Evolutionary conservation across 2,888 invertebrate species (phyloP).

Genomic region (Bombylius discolor): DNA sequence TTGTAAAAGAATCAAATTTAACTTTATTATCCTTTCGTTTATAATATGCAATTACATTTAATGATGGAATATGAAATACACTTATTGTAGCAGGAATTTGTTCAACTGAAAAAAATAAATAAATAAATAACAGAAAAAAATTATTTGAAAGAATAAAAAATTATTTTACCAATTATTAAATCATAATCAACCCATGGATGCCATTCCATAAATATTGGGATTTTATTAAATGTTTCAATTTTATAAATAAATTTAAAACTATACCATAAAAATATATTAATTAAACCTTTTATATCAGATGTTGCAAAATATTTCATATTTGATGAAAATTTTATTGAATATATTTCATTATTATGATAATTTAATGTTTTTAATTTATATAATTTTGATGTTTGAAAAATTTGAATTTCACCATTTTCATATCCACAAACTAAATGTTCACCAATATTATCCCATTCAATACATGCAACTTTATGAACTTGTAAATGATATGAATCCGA

Average conservation of each 20-base stretch:
- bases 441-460: slow-evolving; percentile 26
- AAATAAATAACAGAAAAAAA: slow-evolving; percentile 16
- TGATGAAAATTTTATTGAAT: slow-evolving; percentile 26
- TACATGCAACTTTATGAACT: slow-evolving; percentile 15
- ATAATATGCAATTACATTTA: slow-evolving; percentile 28
- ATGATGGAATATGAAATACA: slow-evolving; percentile 25
- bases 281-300: slow-evolving; percentile 24
- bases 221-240: slow-evolving; percentile 18
- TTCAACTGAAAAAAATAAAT: slow-evolving; percentile 21
- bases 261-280: slow-evolving; percentile 23
- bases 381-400: slow-evolving; percentile 19
- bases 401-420: slow-evolving; percentile 20
- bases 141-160: slow-evolving; percentile 1
- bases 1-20: slow-evolving; percentile 29
- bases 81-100: slow-evolving; percentile 26
- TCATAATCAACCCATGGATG: slow-evolving; percentile 38
- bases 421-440: slow-evolving; percentile 28
- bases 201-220: slow-evolving; percentile 31
- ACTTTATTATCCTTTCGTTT: slow-evolving; percentile 24
- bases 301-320: slow-evolving; percentile 27
- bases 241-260: slow-evolving; percentile 17
- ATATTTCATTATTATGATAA: slow-evolving; percentile 20
- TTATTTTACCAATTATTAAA: slow-evolving; percentile 29
- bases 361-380: slow-evolving; percentile 15
- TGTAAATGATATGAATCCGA: background rate